phyloP scores from a whole-genome alignment of 2,113 vertebrate species.

The Mobula birostris region DNA sequence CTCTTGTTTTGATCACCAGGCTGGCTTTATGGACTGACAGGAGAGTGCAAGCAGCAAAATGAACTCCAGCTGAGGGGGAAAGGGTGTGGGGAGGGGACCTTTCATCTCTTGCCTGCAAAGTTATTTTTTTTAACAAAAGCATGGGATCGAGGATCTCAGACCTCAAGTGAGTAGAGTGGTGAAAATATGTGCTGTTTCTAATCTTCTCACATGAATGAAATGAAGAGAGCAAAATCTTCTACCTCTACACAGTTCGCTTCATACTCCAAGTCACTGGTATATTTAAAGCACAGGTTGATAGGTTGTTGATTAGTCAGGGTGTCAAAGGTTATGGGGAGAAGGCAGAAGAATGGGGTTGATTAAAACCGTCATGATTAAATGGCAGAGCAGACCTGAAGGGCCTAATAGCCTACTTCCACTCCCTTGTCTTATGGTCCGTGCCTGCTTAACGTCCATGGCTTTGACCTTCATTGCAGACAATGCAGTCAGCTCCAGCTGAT shows the following conservation, averaged over 20 bases:
- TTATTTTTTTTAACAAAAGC: background rate
- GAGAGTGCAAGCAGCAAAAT: conserved; percentile 45
- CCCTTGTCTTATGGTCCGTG: too few relatives aligned
- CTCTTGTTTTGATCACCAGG: conserved; percentile 50
- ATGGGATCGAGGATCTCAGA: too few relatives aligned
- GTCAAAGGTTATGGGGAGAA: too few relatives aligned
- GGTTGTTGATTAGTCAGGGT: too few relatives aligned
- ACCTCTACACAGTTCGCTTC: background rate
- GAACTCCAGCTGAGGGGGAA: conserved; percentile 55
- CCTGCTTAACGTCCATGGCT: background rate
- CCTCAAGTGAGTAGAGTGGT: too few relatives aligned
- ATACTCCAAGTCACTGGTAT: background rate
- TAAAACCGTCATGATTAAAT: too few relatives aligned
- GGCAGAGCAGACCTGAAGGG: too few relatives aligned
- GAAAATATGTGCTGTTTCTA: background rate
- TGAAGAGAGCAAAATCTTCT: background rate
- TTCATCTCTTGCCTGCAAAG: conserved; percentile 38
- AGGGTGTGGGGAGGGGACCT: conserved; percentile 43
- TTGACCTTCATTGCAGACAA: background rate
- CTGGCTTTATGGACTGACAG: conserved; percentile 5
- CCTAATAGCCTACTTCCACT: too few relatives aligned
- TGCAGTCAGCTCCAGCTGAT: background rate
- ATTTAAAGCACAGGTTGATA: too few relatives aligned
- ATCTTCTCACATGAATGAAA: background rate
- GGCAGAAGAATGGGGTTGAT: too few relatives aligned